Percentiles rank a stretch among this genome's conserved stretches.
Conservation (phyloP, 37 sponge, comb jelly and placozoan genomes). For the Cladorhizidae sp. region DNA sequence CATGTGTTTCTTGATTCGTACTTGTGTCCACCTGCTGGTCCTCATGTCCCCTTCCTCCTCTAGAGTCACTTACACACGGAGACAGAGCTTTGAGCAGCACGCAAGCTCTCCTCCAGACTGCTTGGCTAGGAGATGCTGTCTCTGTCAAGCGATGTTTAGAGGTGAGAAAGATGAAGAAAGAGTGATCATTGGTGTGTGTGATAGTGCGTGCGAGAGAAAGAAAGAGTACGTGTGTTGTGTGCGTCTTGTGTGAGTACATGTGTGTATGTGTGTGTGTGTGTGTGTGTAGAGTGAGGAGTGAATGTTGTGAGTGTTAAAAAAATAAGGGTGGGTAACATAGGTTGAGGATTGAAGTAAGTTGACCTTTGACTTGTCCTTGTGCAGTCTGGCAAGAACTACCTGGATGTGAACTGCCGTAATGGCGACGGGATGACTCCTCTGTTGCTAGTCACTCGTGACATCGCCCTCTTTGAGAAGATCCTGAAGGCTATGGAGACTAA, state of each 20-base stretch:
- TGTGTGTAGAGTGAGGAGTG: too few species aligned
- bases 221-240: too few species aligned
- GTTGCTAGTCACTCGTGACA: constrained; percentile 87
- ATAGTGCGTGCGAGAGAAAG: too few species aligned
- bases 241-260: too few species aligned
- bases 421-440: constrained; percentile 84
- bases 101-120: constrained; percentile 67
- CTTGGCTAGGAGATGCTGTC: constrained; percentile 84
- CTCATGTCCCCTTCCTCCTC: too few species aligned
- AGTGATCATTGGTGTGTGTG: too few species aligned
- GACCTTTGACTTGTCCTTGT: background rate
- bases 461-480: constrained; percentile 77
- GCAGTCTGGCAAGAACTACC: constrained; percentile 43
- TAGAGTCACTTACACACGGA: constrained; percentile 44
- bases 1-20: too few species aligned
- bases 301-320: background rate
- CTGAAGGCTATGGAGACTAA: constrained; percentile 69
- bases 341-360: background rate
- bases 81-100: constrained; percentile 42
- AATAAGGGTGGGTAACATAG: background rate
- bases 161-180: too few species aligned
- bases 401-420: constrained; percentile 85
- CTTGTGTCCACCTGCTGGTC: too few species aligned
- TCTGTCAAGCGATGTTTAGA: constrained; percentile 67
- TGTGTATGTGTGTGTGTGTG: background rate